Base-by-base conservation (phyloP, 1,140 invertebrate species). In the Drosophila oshimai region DNA sequence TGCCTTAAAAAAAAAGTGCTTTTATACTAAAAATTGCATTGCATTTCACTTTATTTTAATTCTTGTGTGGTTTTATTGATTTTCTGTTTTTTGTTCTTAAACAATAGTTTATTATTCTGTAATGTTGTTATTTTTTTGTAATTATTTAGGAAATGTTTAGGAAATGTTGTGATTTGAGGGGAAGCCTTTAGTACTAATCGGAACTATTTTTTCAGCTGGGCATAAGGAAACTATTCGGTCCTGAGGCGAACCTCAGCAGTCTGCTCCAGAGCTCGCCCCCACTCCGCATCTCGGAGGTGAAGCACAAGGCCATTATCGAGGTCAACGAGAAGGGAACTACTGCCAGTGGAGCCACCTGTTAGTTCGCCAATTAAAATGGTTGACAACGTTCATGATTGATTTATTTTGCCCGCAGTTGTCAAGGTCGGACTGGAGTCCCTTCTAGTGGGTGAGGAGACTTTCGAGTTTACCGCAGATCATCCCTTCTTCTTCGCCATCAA, bases 321-420 rank as follows among this genome's bases (percentile, higher is more conserved):
- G 92, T 93, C 0, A 92, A 93, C 68, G 93, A 94, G 72, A 83
- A 92, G 70, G 93, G 93, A n/a, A 92, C 91, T 24, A 92, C 92
- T 65, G 93, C 93, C n/a, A 92, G 92, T 18, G 90, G 83, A 24
- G 77, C 84, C 9, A 90, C 90, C 39, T 78, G 91, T 91, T 80
- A 74, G 68, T 50, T 39, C 0, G 5, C 13, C n/a, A 6, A 6
- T 2, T 2, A 20, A 42, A 3, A 3, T n/a, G 3, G 10, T 7
- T 3, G 2, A 7, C 6, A 37, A 36, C 2, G 2, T 26, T 6
- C 5, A 26, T 20, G 4, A 41, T 31, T 50, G 18, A 34, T 26
- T 26, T 31, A 13, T 2, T 15, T 6, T 33, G 1, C 3, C n/a
- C 22, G 18, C 31, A 72, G 68, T 41, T 69, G 2, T 39, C 26